Percentiles rank a stretch among this genome's conserved stretches.
Evolutionary conservation across 2,888 invertebrate species (phyloP).

Genomic region (Clepsis dumicolana): DNA sequence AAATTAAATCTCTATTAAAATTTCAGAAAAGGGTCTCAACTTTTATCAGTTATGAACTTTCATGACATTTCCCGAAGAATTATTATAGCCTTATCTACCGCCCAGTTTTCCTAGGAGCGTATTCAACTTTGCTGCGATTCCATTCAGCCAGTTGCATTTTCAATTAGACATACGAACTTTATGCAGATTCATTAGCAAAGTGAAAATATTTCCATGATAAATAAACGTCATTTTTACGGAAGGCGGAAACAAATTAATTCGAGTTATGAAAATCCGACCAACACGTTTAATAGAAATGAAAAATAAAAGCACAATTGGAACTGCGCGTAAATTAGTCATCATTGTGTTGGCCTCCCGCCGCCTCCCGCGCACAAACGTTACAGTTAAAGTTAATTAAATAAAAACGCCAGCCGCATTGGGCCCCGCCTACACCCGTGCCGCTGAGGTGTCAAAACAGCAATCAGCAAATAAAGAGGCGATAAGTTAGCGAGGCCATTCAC

Average conservation of each 20-base stretch:
- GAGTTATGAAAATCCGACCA: slow-evolving; percentile 54
- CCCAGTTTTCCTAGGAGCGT: slow-evolving; percentile 68
- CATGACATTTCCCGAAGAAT: slow-evolving; percentile 83
- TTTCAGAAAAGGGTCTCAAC: slow-evolving; percentile 80
- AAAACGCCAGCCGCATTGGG: slow-evolving; percentile 75
- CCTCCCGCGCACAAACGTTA: slow-evolving; percentile 60
- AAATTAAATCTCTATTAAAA: slow-evolving; percentile 84
- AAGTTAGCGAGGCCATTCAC: slow-evolving; percentile 81
- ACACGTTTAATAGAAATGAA: slow-evolving; percentile 60
- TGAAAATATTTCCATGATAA: slow-evolving; percentile 34
- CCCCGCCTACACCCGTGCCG: slow-evolving; percentile 49
- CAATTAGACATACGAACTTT: slow-evolving; percentile 58
- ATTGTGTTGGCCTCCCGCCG: slow-evolving; percentile 66
- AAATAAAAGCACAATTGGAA: slow-evolving; percentile 66
- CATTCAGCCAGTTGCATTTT: slow-evolving; percentile 70
- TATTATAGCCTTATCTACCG: slow-evolving; percentile 81
- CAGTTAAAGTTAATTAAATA: slow-evolving; percentile 78
- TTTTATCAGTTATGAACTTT: slow-evolving; percentile 86
- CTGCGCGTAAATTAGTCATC: slow-evolving; percentile 75
- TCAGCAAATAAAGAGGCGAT: slow-evolving; percentile 82
- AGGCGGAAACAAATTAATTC: slow-evolving; percentile 61
- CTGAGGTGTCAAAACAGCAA: slow-evolving; percentile 81
- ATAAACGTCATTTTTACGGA: slow-evolving; percentile 32
- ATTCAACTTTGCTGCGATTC: slow-evolving; percentile 66
- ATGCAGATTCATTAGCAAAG: slow-evolving; percentile 42